These are phyloP conservation scores for Scaptomyza montana DNA, from an alignment of 1,140 invertebrate species.

Conservation along the genomic window DNA sequence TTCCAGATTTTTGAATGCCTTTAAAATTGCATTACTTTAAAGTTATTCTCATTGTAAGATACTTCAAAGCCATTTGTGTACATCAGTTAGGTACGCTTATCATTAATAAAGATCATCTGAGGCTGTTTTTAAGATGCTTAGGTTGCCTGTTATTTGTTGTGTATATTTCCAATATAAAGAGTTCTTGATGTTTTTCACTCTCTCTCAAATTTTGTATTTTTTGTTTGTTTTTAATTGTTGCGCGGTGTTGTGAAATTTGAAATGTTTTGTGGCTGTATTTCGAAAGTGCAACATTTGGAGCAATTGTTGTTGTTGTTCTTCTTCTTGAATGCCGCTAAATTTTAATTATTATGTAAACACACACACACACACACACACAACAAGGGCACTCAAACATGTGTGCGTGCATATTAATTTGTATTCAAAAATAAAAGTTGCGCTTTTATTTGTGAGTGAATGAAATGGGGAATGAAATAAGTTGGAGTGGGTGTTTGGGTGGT, in stretches of 20 bases:
- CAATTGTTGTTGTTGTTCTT: slow-evolving; percentile 21
- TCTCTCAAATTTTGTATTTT: too few species aligned
- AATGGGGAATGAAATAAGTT: not conserved
- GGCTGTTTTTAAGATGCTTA: not conserved
- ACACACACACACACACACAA: slow-evolving; percentile 8
- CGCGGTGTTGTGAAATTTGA: slow-evolving; percentile 52
- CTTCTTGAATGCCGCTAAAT: slow-evolving; percentile 55
- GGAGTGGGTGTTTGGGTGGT: not conserved
- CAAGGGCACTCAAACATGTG: not conserved
- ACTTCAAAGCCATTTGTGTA: not conserved
- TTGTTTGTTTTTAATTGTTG: not conserved
- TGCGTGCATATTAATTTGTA: slow-evolving; percentile 40
- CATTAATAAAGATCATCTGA: not conserved
- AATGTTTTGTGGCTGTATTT: slow-evolving; percentile 25
- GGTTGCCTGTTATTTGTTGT: not conserved
- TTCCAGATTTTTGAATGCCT: too few species aligned
- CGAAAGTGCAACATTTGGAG: slow-evolving; percentile 63
- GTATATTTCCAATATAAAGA: not conserved
- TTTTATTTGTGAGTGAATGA: not conserved
- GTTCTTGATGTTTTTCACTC: slow-evolving; percentile 12
- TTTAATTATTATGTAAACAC: slow-evolving; percentile 70
- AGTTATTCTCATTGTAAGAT: too few species aligned
- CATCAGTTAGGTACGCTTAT: not conserved
- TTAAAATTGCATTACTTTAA: too few species aligned
- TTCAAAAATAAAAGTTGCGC: slow-evolving; percentile 48